These are phyloP conservation scores for Sminthurides bifidus DNA, from an alignment of 1,140 invertebrate genomes.

Conservation along the genomic window DNA sequence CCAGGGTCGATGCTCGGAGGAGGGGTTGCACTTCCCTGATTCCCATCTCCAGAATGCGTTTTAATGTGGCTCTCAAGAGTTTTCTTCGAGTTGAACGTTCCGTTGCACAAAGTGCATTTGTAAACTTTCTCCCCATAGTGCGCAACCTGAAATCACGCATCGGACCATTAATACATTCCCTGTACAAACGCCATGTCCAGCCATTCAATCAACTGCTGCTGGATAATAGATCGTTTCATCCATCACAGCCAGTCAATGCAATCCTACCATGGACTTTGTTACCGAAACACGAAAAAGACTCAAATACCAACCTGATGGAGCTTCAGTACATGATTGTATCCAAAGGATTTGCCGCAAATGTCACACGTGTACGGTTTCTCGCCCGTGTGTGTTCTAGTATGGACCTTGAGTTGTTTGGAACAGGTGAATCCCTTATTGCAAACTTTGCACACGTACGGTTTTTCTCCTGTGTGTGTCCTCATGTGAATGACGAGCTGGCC, in stretches of 20 bases:
- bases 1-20: conserved; percentile 10
- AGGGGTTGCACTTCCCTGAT: conserved; percentile 20
- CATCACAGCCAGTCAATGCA: background rate
- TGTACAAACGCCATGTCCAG: too few species aligned
- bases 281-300: background rate
- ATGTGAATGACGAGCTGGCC: conserved; percentile 58
- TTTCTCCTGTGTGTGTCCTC: conserved; percentile 75
- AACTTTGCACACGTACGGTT: conserved; percentile 72
- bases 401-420: conserved; percentile 78
- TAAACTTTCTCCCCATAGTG: conserved; percentile 85
- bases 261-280: background rate
- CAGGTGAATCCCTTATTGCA: conserved; percentile 61
- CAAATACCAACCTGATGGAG: conserved; percentile 44
- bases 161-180: background rate
- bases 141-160: conserved; percentile 52
- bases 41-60: conserved; percentile 54
- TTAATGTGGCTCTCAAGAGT: conserved; percentile 79
- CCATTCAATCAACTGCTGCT: too few species aligned
- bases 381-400: conserved; percentile 72
- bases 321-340: conserved; percentile 78
- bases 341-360: conserved; percentile 69
- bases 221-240: too few species aligned
- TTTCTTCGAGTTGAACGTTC: conserved; percentile 78
- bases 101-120: conserved; percentile 78
- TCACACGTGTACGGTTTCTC: conserved; percentile 62